Conservation (phyloP, 2,888 invertebrate genomes). For the Apeira syringaria region DNA sequence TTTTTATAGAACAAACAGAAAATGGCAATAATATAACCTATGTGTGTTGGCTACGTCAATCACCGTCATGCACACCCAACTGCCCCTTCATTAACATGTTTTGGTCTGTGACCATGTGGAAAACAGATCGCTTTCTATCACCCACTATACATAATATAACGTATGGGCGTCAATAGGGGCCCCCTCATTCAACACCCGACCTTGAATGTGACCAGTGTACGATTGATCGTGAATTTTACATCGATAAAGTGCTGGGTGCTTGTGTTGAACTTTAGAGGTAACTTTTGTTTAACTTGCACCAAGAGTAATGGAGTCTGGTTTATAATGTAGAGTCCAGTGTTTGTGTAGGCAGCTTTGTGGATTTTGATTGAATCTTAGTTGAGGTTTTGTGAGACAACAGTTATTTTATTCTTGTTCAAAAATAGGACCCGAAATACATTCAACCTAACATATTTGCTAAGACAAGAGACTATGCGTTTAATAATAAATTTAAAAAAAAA, state of each 20-base stretch:
- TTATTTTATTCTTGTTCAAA: no score
- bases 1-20: background rate
- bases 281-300: constrained; percentile 34
- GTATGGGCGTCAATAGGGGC: constrained; percentile 46
- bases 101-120: constrained; percentile 63
- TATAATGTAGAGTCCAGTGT: constrained; percentile 14
- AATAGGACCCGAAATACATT: no score
- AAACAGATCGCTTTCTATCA: constrained; percentile 65
- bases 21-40: background rate
- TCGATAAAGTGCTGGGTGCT: constrained; percentile 21
- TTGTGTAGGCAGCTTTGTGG: constrained; percentile 14
- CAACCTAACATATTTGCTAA: no score
- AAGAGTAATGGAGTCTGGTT: constrained; percentile 20
- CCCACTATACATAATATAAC: constrained; percentile 51
- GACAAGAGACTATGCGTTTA: no score
- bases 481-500: no score
- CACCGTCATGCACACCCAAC: constrained; percentile 48
- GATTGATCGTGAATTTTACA: constrained; percentile 25
- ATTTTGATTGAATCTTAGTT: constrained; percentile 11
- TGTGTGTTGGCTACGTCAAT: constrained; percentile 15
- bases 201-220: constrained; percentile 46
- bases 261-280: constrained; percentile 29
- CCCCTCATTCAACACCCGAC: constrained; percentile 54
- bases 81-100: constrained; percentile 66
- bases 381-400: no score